Evolutionary conservation across 2,888 invertebrate genomes (phyloP).

Genomic region (Plutella xylostella): DNA sequence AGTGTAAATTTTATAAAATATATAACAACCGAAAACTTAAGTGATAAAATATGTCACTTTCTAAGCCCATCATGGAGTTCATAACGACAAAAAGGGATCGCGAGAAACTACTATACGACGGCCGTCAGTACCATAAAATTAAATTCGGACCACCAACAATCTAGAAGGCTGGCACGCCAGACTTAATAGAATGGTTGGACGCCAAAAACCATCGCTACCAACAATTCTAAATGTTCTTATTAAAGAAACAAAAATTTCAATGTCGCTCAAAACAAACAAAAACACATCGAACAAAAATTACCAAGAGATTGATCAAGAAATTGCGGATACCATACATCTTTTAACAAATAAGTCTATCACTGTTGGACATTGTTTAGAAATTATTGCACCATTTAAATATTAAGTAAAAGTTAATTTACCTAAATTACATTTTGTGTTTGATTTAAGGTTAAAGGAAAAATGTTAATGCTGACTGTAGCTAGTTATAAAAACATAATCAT

Average conservation of each 20-base stretch:
- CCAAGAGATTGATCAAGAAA: slow-evolving; percentile 12
- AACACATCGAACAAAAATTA: slow-evolving; percentile 6
- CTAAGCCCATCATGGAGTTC: slow-evolving; percentile 2
- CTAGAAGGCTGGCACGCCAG: slow-evolving; percentile 15
- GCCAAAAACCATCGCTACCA: slow-evolving; percentile 9
- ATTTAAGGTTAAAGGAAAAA: too few species aligned
- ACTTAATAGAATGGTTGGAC: slow-evolving; percentile 11
- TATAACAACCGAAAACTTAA: slow-evolving; percentile 6
- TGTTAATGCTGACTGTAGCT: too few species aligned
- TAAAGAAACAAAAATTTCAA: slow-evolving; percentile 9
- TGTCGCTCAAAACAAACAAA: slow-evolving; percentile 6
- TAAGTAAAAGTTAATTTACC: not conserved
- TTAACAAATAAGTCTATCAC: slow-evolving; percentile 12
- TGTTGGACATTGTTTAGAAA: slow-evolving; percentile 10
- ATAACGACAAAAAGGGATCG: slow-evolving; percentile 9
- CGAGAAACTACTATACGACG: slow-evolving; percentile 8
- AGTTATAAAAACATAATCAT: too few species aligned
- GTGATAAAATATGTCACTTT: slow-evolving; percentile 3
- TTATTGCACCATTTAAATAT: too few species aligned
- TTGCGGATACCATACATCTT: slow-evolving; percentile 11
- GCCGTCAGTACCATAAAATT: slow-evolving; percentile 6
- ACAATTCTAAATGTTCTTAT: slow-evolving; percentile 7
- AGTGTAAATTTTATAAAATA: slow-evolving; percentile 2
- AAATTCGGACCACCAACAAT: slow-evolving; percentile 11
- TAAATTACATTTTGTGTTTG: too few species aligned